Evolutionary conservation across 2,888 invertebrate species (phyloP), one percentile per base, ranked within the genome.

Genomic region (Synergus gifuensis): DNA sequence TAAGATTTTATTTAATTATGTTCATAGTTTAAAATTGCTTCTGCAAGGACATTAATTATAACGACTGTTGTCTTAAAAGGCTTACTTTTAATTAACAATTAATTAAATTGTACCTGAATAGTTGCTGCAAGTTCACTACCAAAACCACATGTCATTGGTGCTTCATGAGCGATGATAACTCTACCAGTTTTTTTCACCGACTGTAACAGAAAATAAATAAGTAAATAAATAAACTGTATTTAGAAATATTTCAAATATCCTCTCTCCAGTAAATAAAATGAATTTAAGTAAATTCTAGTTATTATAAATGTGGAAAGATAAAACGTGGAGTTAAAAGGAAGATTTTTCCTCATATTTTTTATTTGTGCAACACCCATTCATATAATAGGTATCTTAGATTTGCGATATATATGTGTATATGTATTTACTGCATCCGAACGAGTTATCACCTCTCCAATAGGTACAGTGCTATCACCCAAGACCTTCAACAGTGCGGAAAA

Each of bases 131-230:
- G 93, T 93, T 99, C 99, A 2, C 98, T 97, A 0, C 98, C 99
- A 92, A 99, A 99, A 14, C 99, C 99, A 85, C 95, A 95, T 0
- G 99, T 98, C 78, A 98, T 92, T 0, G 99, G 99, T 0, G 99
- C 99, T 93, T 99, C 99, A 92, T 99, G 99, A 0, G 99, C 95
- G 44, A 99, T 94, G 64, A 99, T 91, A 42, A 96, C 95, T 11
- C 98, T 95, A 1, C 98, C 98, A 0, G 99, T 99, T 93, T 99
- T 99, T 91, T 95, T 96, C 49, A 96, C 99, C 0, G 98, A 99
- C 98, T 99, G 93, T 16, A 95, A 95, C 79, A 85, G 81, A 83
- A 84, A 76, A 67, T 11, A n/a, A 18, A 60, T 60, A 4, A 22
- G 3, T 9, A 4, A 4, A 11, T 22, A 12, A 12, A 22, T 22